Base-by-base conservation (phyloP, 2,888 invertebrate genomes). In the Neoaliturus tenellus region DNA sequence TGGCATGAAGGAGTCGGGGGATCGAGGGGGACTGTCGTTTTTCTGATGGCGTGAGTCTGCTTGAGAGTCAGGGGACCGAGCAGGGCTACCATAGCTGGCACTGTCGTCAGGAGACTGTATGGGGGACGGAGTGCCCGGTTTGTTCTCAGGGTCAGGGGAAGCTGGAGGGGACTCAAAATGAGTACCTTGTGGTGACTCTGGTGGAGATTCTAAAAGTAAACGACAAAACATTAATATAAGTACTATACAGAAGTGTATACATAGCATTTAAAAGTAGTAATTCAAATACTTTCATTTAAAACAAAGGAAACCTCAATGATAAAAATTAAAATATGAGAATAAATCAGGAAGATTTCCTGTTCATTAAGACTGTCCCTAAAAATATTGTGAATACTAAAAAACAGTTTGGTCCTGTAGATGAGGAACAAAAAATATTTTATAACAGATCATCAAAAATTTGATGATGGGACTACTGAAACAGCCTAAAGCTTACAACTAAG, bases 1-100 rank as follows among this genome's bases (percentile, higher is more conserved):
- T 35, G 80, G 91, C 91, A 51, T 90, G 90, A 87, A 91, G 31
- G 58, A 58, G n/a, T 82, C 83, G 25, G 75, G 75, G 17, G 83
- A 82, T 20, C 69, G 80, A 23, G 48, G 81, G 55, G 82, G 73
- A 28, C 82, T 82, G 1, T 67, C 48, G 44, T 44, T 80, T 10
- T 35, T 84, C 28, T 51, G 81, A n/a, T 62, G 71, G 8, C 44
- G 83, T 12, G 82, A 83, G 10, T 48, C 83, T 39, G 58, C 67
- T 23, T 55, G 80, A 23, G 84, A 84, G 1, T 84, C 80, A 0
- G 81, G 83, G 25, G 85, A 83, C 14, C 71, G 80, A 3, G 67
- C 71, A 12, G 83, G 81, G 25, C 83, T 75, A 12, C 80, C 81
- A 31, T 83, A 73, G 75, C 81, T 84, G 48, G 87, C 88, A 55